A percentile compares a stretch with the other conserved stretches of the same genome.
These are phyloP conservation scores for Cylindroiulus punctatus DNA, from an alignment of 2,888 invertebrate genomes.

Conservation along the genomic window DNA sequence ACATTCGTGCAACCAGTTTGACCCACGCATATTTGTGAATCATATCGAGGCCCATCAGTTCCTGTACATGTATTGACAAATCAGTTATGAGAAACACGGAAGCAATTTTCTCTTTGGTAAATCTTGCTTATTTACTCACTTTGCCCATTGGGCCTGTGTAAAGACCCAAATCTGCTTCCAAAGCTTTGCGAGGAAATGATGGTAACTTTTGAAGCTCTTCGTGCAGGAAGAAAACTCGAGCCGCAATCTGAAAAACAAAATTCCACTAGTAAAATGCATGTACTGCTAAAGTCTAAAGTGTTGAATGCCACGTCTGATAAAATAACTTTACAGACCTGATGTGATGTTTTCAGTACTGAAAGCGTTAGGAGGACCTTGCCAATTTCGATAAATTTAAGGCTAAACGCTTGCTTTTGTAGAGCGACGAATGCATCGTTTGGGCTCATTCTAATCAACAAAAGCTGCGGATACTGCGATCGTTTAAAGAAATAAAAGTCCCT, in stretches of 20 bases:
- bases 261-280: neutral
- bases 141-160: constrained; percentile 90
- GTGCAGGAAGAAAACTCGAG: constrained; percentile 96
- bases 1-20: constrained; percentile 93
- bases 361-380: constrained; percentile 78
- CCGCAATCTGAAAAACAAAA: constrained; percentile 79
- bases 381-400: constrained; percentile 95
- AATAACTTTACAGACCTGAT: constrained; percentile 62
- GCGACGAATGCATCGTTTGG: constrained; percentile 90
- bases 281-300: no score
- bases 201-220: constrained; percentile 99
- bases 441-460: constrained; percentile 92
- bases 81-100: neutral
- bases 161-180: constrained; percentile 94
- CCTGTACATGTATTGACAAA: constrained; percentile 70
- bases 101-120: no score
- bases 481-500: constrained; percentile 96
- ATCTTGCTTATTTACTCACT: no score
- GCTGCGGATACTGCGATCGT: constrained; percentile 96
- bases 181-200: constrained; percentile 96
- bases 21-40: constrained; percentile 99
- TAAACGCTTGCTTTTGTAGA: constrained; percentile 87
- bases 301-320: no score
- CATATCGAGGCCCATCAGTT: constrained; percentile 90
- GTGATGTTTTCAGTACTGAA: constrained; percentile 66